Base-by-base conservation (phyloP, 2,113 vertebrate species). In the Genyomyrus donnyi region DNA sequence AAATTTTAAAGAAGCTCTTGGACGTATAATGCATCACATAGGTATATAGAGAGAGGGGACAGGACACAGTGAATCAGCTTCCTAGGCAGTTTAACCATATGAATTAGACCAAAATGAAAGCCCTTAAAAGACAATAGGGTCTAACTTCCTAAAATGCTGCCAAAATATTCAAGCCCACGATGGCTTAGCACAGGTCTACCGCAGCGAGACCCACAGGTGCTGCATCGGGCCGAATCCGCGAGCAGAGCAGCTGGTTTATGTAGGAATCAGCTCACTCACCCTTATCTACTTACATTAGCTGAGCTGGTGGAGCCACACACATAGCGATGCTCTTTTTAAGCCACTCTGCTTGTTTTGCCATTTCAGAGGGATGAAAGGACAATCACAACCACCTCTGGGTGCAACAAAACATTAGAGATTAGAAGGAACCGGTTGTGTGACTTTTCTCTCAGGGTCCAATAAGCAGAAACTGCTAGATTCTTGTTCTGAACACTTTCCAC, bases 111-210 rank as follows among this genome's bases (percentile, higher is more conserved):
- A 45, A 74, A 49, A 91, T 93, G 90, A 94, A 91, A 85, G 74
- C 90, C 90, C 93, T 94, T 94, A 93, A 93, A 94, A 49, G 93
- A 90, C 48, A 90, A 85, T 93, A 93, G 94, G 91, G 91, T 93
- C 93, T 93, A 91, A 93, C 94, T 95, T 95, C 92, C 93, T 91
- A 94, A 94, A 53, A 53, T 27, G 49, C 85, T 48, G 46, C 48
- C 85, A 27, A 31, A 10, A n/a, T 24, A 35, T 19, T 24, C 24
- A 3, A 48, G 49, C 31, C 35, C 3, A 11, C 27, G 91, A 95
- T 93, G 94, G 94, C 94, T 95, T 95, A 94, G 95, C 94, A 92
- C 94, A 93, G 93, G 94, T 95, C 94, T 95, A 91, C 93, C 92
- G 89, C 90, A 53, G 3, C 93, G 92, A 94, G 9, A 24, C 13